phyloP scores from a whole-genome alignment of 2,797 vertebrate species.

The Sparidentex hasta region DNA sequence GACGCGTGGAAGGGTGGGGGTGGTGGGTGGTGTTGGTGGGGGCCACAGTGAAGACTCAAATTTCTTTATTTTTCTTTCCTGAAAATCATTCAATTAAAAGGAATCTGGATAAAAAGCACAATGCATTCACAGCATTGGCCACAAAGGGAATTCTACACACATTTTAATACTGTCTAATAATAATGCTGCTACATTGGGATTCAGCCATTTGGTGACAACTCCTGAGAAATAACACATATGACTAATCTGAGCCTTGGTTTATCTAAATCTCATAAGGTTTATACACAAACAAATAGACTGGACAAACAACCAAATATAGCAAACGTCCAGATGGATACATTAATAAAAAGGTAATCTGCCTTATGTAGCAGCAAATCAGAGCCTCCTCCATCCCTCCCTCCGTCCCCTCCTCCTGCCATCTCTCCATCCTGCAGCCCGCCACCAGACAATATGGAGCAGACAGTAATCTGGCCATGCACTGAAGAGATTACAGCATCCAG shows the following conservation, averaged over 20 bases:
- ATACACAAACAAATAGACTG: conserved; percentile 41
- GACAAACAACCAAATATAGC: conserved; percentile 75
- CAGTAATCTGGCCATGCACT: conserved; percentile 83
- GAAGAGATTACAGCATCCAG: conserved; percentile 82
- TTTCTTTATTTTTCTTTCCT: conserved; percentile 69
- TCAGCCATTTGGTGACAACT: conserved; percentile 54
- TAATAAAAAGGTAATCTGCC: conserved; percentile 80
- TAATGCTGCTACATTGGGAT: conserved; percentile 45
- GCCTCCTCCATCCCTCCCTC: conserved; percentile 60
- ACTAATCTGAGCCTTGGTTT: conserved; percentile 60
- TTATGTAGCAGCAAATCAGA: conserved; percentile 73
- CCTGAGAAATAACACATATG: conserved; percentile 60
- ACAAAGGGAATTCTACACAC: conserved; percentile 50
- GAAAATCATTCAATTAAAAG: conserved; percentile 57
- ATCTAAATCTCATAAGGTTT: conserved; percentile 58
- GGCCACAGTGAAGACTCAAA: conserved; percentile 67
- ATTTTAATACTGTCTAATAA: conserved; percentile 50
- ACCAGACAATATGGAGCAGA: conserved; percentile 82
- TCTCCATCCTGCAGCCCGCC: conserved; percentile 67
- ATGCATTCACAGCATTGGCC: conserved; percentile 36
- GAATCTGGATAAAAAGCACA: conserved; percentile 53
- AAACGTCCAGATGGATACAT: conserved; percentile 77
- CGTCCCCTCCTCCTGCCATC: conserved; percentile 60
- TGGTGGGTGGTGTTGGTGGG: conserved; percentile 5
- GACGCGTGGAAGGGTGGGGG: conserved; percentile 63